Percentiles rank a stretch among this genome's conserved stretches.
phyloP scores from a whole-genome alignment of 2,888 invertebrate genomes.

The Pheosia gnoma region DNA sequence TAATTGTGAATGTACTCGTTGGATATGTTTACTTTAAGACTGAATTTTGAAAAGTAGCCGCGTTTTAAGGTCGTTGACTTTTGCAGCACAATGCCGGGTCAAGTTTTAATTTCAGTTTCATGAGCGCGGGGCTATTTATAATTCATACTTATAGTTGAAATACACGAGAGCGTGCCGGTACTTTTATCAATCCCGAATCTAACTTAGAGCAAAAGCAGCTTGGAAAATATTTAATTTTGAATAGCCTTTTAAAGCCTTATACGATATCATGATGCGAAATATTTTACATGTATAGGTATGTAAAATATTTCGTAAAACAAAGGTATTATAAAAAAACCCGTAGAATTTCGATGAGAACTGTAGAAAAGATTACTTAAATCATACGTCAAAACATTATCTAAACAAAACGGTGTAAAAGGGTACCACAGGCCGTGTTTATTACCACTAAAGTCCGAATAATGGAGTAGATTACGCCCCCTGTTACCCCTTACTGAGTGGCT shows the following conservation, averaged over 20 bases:
- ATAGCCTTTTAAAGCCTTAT: too few relatives aligned
- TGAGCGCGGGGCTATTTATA: constrained; percentile 13
- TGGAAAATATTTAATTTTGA: too few relatives aligned
- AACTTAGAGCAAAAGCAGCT: not conserved
- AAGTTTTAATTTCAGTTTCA: constrained; percentile 24
- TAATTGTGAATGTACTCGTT: constrained; percentile 38
- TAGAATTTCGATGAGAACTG: too few relatives aligned
- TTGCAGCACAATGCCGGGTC: constrained; percentile 17
- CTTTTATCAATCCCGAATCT: not conserved
- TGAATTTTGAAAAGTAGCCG: constrained; percentile 21
- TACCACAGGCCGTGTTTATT: constrained; percentile 58
- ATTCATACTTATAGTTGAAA: not conserved
- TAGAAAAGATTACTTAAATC: not conserved
- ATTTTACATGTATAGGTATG: too few relatives aligned
- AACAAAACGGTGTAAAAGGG: constrained; percentile 42
- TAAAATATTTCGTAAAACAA: too few relatives aligned
- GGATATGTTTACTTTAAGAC: constrained; percentile 18
- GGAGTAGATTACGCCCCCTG: constrained; percentile 65
- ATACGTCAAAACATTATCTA: not conserved
- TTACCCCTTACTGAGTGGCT: constrained; percentile 58
- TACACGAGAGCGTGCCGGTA: not conserved
- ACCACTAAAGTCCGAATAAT: constrained; percentile 65
- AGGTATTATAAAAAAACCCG: too few relatives aligned
- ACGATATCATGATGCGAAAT: too few relatives aligned
- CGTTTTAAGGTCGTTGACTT: constrained; percentile 26